Percentiles rank a stretch among this genome's conserved stretches.
phyloP scores from a whole-genome alignment of 2,797 vertebrate species.

The Hypotaenidia philippensis region DNA sequence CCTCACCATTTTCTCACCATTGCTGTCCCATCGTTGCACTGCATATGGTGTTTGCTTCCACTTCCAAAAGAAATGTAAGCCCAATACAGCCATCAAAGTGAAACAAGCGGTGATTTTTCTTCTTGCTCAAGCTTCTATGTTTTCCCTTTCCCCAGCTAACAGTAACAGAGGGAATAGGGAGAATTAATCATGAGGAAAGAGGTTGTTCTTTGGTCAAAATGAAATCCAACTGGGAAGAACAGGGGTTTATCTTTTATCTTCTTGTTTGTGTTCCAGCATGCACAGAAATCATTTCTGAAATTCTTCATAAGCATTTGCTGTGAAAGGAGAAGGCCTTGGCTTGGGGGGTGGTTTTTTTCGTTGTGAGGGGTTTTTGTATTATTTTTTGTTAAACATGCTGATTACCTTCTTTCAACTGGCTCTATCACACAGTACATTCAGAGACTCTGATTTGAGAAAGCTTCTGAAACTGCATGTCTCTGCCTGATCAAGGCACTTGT shows the following conservation, averaged over 20 bases:
- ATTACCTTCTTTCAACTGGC: not conserved
- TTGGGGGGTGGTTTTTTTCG: not conserved
- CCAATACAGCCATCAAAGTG: not conserved
- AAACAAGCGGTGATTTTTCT: not conserved
- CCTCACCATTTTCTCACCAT: not conserved
- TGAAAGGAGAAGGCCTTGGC: not conserved
- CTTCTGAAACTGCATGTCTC: not conserved
- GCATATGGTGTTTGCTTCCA: not conserved
- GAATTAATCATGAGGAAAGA: constrained; percentile 3
- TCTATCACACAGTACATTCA: not conserved
- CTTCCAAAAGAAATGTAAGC: not conserved
- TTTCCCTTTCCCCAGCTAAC: not conserved
- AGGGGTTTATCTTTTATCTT: not conserved
- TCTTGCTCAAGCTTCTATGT: not conserved
- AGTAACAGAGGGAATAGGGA: not conserved
- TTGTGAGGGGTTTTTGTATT: not conserved
- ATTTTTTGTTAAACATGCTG: not conserved
- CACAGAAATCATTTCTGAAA: not conserved
- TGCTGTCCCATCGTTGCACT: not conserved
- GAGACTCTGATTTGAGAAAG: not conserved
- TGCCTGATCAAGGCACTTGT: not conserved
- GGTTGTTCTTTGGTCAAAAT: not conserved
- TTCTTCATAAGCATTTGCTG: not conserved
- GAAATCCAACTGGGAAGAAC: not conserved
- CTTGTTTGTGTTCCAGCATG: not conserved